Conservation (phyloP, 2,797 vertebrate genomes). For the Balearica regulorum region DNA sequence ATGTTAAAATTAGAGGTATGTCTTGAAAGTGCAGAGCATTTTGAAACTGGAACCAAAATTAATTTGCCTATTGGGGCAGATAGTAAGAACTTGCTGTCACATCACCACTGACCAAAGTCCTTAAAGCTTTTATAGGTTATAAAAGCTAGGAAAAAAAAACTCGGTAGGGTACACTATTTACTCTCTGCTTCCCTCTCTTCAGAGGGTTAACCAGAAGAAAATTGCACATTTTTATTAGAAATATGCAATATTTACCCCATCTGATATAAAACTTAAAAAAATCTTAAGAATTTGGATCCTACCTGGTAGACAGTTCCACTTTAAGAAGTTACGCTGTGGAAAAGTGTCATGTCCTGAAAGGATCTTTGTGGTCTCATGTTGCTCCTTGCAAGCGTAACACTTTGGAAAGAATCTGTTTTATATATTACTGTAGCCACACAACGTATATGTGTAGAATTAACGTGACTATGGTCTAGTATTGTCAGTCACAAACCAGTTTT, state of each 20-base stretch:
- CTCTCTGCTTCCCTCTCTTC: neutral
- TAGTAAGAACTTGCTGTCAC: neutral
- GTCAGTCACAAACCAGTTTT: constrained; percentile 32
- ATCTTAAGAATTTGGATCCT: neutral
- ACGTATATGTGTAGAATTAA: neutral
- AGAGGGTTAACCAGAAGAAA: constrained; percentile 37
- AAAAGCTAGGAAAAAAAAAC: neutral
- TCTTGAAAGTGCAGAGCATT: constrained; percentile 14
- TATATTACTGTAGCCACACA: constrained; percentile 1
- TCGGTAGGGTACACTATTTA: neutral
- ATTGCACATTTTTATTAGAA: constrained; percentile 61
- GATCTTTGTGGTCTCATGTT: constrained; percentile 1
- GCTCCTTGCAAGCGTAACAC: neutral
- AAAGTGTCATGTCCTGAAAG: neutral
- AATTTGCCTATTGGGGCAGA: neutral
- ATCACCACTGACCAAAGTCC: constrained; percentile 19
- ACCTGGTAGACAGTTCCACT: neutral
- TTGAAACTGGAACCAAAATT: constrained; percentile 4
- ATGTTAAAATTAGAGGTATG: neutral
- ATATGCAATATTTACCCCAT: constrained; percentile 58
- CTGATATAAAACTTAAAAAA: neutral
- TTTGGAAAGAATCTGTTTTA: neutral
- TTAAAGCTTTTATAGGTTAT: neutral
- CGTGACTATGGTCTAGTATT: constrained; percentile 32
- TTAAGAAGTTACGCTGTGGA: constrained; percentile 23